Evolutionary conservation across 2,113 vertebrate species (phyloP).

Genomic region (Columba janthina): DNA sequence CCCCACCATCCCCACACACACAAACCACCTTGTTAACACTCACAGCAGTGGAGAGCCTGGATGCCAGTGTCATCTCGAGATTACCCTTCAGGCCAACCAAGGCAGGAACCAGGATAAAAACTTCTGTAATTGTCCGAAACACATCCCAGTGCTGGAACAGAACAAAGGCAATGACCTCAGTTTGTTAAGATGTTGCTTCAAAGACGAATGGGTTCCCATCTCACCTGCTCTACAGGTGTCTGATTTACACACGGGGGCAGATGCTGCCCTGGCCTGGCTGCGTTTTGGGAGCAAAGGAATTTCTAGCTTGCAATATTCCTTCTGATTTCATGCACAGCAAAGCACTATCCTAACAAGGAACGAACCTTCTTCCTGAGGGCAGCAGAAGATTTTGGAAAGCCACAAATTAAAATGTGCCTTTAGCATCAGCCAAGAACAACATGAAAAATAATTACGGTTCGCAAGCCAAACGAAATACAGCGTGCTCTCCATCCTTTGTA

Average conservation of each 20-base stretch:
- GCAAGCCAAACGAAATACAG: not conserved
- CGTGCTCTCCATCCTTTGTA: not conserved
- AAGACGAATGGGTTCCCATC: not conserved
- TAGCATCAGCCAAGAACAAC: not conserved
- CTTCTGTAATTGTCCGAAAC: constrained; percentile 85
- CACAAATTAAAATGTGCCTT: not conserved
- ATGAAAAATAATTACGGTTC: not conserved
- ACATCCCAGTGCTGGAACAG: constrained; percentile 88
- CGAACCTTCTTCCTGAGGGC: not conserved
- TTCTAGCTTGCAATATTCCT: not conserved
- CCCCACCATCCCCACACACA: not conserved
- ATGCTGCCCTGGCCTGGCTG: not conserved
- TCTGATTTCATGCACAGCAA: not conserved
- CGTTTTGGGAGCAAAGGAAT: not conserved
- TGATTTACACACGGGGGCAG: not conserved
- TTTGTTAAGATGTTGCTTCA: not conserved
- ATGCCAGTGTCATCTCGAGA: constrained; percentile 95
- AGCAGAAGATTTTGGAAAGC: not conserved
- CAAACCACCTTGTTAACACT: constrained; percentile 32
- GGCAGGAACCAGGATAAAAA: constrained; percentile 92
- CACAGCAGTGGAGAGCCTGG: constrained; percentile 93
- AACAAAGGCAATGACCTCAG: not conserved
- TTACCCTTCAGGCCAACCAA: constrained; percentile 95
- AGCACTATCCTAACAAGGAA: not conserved
- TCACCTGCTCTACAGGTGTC: not conserved